These are phyloP conservation scores for Monopis laevigella DNA, from an alignment of 2,888 invertebrate genomes.

Conservation along the genomic window DNA sequence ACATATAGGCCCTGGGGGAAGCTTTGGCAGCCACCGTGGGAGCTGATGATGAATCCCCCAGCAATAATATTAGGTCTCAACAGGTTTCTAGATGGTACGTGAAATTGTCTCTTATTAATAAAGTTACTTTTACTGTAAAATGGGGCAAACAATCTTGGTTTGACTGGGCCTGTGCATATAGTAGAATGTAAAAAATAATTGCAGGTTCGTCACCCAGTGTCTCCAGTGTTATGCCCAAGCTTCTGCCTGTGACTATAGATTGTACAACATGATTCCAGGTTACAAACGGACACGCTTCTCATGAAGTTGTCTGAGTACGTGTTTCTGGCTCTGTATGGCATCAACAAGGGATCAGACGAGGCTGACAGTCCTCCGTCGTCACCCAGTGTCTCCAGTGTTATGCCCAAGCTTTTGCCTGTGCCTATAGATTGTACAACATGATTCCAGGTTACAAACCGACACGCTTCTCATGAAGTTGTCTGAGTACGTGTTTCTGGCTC, in stretches of 20 bases:
- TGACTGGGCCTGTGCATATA: no score
- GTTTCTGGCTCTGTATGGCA: constrained; percentile 59
- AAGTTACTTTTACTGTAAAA: no score
- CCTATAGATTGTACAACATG: no score
- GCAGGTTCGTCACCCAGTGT: no score
- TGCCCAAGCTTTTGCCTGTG: no score
- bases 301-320: constrained; percentile 61
- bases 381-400: no score
- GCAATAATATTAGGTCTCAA: constrained; percentile 30
- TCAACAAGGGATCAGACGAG: constrained; percentile 21
- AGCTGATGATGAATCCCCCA: constrained; percentile 36
- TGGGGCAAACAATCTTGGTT: no score
- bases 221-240: no score
- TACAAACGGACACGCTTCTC: constrained; percentile 58
- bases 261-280: no score
- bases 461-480: constrained; percentile 58
- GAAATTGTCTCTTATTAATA: no score
- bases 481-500: constrained; percentile 59
- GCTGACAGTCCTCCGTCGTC: background rate
- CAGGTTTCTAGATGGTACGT: constrained; percentile 44
- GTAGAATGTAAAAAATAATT: no score
- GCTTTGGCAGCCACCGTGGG: constrained; percentile 40
- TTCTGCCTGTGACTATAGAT: no score
- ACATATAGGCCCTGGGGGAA: constrained; percentile 54
- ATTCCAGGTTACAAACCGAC: constrained; percentile 56